Base-by-base conservation (phyloP, 1,140 invertebrate species). In the Pemphigus obesinymphae region DNA sequence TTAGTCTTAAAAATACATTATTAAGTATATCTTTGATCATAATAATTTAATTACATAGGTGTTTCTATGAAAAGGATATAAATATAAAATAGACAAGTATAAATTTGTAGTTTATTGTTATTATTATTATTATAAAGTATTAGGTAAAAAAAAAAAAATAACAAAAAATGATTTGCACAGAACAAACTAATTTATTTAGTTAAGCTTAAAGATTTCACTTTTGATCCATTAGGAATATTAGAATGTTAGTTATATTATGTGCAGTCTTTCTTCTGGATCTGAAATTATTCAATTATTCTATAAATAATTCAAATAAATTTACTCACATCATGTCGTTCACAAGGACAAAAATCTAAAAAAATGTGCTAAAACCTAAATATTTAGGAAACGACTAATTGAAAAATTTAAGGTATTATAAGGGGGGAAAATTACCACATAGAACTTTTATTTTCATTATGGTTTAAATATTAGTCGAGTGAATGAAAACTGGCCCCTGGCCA, bases 231-330 rank as follows among this genome's bases (percentile, higher is more conserved):
- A 31, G 5, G 43, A 61, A 26, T 40, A 61, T 61, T 61, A 61
- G 55, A 26, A 63, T 63, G 76, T 80, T 80, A 80, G 76, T 80
- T 63, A n/a, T 43, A 63, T 61, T 43, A 63, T 58, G 26, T 63
- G 55, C 76, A 80, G 76, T 80, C 75, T 78, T 78, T 78, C 76
- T 15, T 43, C 37, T 80, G 76, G 37, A 80, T 58, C 76, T 45
- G 23, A 61, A 78, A 80, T 40, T 7, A 55, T 78, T 5, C 0
- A 45, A 45, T 63, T 26, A 40, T 45, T 53, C 2, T 15, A 23
- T 78, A n/a, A 50, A 73, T 26, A 40, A 78, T 45, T n/a, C n/a
- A n/a, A n/a, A n/a, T n/a, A n/a, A n/a, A n/a, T n/a, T n/a, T n/a
- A n/a, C n/a, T n/a, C n/a, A n/a, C n/a, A n/a, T n/a, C n/a, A n/a